Percentiles rank a stretch among this genome's conserved stretches.
These are phyloP conservation scores for Drosophila carrolli DNA, from an alignment of 1,140 invertebrate genomes.

Conservation along the genomic window DNA sequence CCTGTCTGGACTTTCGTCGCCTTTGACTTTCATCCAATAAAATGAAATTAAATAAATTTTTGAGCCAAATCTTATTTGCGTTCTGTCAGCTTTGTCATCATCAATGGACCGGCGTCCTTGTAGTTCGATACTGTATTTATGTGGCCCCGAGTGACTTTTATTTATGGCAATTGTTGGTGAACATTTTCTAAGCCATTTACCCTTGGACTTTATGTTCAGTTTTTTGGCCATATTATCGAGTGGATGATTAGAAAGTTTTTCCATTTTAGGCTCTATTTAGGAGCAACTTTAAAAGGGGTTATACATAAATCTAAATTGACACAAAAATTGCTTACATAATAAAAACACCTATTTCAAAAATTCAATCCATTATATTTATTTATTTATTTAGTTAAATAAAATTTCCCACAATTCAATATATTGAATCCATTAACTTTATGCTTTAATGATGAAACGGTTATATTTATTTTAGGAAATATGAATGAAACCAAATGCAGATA, in stretches of 20 bases:
- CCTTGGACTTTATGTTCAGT: slow-evolving; percentile 69
- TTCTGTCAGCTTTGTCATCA: slow-evolving; percentile 68
- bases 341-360: too few species aligned
- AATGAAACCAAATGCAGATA: too few species aligned
- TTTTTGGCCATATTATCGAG: slow-evolving; percentile 46
- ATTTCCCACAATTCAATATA: too few species aligned
- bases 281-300: slow-evolving; percentile 1
- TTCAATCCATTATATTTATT: too few species aligned
- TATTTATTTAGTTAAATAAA: too few species aligned
- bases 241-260: slow-evolving; percentile 49
- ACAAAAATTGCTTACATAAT: too few species aligned
- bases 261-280: background rate
- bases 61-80: slow-evolving; percentile 80
- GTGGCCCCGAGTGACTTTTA: slow-evolving; percentile 49
- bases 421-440: too few species aligned
- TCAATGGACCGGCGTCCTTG: slow-evolving; percentile 28
- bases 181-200: slow-evolving; percentile 82
- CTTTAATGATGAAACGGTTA: too few species aligned
- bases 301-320: background rate
- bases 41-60: slow-evolving; percentile 82
- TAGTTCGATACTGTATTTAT: slow-evolving; percentile 63
- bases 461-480: too few species aligned
- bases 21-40: slow-evolving; percentile 74
- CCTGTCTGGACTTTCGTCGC: slow-evolving; percentile 52
- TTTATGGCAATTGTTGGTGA: slow-evolving; percentile 75